Base-by-base conservation (phyloP, 2,113 vertebrate species). In the Vombatus ursinus region DNA sequence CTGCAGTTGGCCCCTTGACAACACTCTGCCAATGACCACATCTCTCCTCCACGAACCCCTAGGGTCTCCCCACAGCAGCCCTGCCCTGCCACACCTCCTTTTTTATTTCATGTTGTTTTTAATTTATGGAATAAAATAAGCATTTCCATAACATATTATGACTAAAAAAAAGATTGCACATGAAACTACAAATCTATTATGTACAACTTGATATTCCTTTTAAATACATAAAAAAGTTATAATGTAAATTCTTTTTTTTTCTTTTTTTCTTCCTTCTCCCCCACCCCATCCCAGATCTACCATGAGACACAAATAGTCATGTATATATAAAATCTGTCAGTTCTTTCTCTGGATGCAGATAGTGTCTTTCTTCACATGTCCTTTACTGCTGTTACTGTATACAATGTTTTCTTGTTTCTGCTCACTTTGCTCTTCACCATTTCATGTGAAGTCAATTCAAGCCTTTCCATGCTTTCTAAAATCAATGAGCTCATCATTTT, bases 1-100 rank as follows among this genome's bases (percentile, higher is more conserved):
- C 1, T 77, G 61, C 31, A 37, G 3, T 1, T 77, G 7, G 31
- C 31, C n/a, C 37, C 44, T 44, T 37, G 61, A 44, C 31, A 37
- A 37, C 11, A 26, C 26, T 57, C 54, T 37, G 31, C 28, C 57
- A 68, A 68, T 68, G 31, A 68, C 7, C n/a, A 44, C 7, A 84
- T 44, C 19, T 44, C 19, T 44, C 19, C n/a, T 16, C 31, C 16
- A 84, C 68, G 6, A 77, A 77, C 37, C 14, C 37, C 31, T 77
- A 23, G 16, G 10, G 37, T n/a, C 5, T 77, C n/a, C n/a, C 37
- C 68, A 22, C 5, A 44, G 37, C 68, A 44, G n/a, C 19, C 1
- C n/a, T 84, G 37, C 37, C 37, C 12, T 84, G 68, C 68, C n/a
- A 44, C 23, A 84, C 37, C n/a, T 99, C 99, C 95, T 99, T 99